These are phyloP conservation scores for Pteropus alecto DNA, from an alignment of 2,113 vertebrate species.

Conservation along the genomic window DNA sequence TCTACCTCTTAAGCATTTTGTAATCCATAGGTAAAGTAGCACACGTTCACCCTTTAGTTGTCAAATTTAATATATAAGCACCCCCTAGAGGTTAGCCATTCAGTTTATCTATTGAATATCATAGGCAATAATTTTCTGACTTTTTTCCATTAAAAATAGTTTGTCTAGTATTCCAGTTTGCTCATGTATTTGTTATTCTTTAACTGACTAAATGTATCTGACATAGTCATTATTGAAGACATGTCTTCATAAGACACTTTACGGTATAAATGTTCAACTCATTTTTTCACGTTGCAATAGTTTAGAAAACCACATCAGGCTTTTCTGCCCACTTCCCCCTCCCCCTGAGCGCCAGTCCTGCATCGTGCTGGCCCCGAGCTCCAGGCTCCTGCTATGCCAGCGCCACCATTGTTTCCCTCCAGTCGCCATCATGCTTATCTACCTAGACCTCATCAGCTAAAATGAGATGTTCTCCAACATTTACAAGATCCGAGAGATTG, in stretches of 20 bases:
- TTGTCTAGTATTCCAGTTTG: slow-evolving; percentile 12
- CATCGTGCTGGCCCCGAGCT: background rate
- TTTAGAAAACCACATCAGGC: background rate
- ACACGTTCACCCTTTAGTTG: background rate
- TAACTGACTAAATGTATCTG: background rate
- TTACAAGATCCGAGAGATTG: background rate
- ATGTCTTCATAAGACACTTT: background rate
- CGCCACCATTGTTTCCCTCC: background rate
- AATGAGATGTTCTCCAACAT: background rate
- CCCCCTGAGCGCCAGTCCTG: background rate
- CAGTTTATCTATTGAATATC: background rate
- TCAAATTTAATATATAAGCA: background rate
- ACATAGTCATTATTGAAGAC: background rate
- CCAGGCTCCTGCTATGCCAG: background rate
- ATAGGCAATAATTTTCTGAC: background rate
- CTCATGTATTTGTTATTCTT: background rate
- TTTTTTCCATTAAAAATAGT: slow-evolving; percentile 2
- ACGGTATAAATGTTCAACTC: background rate
- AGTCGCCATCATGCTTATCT: background rate
- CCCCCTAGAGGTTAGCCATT: background rate
- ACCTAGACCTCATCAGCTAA: background rate
- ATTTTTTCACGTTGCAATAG: background rate
- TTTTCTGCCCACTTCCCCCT: background rate
- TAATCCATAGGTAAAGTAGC: background rate
- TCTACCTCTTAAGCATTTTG: background rate